Conservation (phyloP, 92 coral and sea anemone species). For the Actinernus sp. region DNA sequence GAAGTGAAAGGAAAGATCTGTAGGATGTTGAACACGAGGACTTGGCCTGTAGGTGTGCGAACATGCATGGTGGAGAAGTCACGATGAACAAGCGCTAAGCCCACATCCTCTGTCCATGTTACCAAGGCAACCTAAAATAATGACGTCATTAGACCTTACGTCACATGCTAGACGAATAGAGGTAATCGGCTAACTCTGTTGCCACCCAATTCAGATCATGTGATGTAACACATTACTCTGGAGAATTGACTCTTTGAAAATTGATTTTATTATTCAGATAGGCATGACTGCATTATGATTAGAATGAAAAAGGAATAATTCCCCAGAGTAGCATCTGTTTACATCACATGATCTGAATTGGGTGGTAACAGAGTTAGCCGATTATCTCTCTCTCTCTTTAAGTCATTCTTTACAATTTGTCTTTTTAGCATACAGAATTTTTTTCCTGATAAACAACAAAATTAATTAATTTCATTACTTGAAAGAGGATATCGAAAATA, state of each 20-base stretch:
- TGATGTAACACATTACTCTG: no score
- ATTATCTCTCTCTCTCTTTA: background rate
- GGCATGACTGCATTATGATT: no score
- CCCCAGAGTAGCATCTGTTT: no score
- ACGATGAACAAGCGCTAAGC: conserved; percentile 85
- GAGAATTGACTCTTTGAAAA: no score
- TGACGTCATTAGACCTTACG: no score
- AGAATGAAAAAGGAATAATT: no score
- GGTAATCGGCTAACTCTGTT: no score
- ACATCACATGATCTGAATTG: no score
- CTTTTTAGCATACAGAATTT: background rate
- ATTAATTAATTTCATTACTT: no score
- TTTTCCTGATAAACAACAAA: background rate
- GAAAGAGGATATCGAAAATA: no score
- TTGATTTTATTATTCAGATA: no score
- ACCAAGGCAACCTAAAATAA: conserved; percentile 93
- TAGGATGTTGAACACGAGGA: conserved; percentile 75
- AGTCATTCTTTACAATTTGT: background rate
- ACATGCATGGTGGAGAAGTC: conserved; percentile 90
- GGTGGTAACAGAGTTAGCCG: background rate
- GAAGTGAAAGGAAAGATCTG: conserved; percentile 98
- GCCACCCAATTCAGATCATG: no score
- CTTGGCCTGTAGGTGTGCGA: conserved; percentile 83
- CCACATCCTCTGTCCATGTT: conserved; percentile 96
- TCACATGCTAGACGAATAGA: background rate